Evolutionary conservation across 2,888 invertebrate species (phyloP).

Genomic region (Elysia crispata): DNA sequence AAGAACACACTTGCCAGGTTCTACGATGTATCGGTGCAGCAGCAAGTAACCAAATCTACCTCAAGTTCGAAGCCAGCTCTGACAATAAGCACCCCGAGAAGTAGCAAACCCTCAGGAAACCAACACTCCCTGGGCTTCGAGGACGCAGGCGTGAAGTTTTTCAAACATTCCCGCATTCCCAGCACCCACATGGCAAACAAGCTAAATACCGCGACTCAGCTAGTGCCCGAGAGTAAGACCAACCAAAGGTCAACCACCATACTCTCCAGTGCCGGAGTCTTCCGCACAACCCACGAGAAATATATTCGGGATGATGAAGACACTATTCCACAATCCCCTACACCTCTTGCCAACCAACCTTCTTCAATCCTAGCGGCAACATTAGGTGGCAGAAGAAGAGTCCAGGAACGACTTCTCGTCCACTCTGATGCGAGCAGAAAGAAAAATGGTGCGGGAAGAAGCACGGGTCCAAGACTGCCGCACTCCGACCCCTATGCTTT

Average conservation of each 20-base stretch:
- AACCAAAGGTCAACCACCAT: conserved; percentile 1
- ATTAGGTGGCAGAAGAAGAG: not conserved
- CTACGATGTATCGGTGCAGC: not conserved
- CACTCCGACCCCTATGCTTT: no score
- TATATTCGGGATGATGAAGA: not conserved
- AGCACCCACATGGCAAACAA: not conserved
- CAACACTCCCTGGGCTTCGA: no score
- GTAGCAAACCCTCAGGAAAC: no score
- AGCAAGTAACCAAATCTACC: no score
- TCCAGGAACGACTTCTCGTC: not conserved
- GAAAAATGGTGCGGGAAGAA: no score
- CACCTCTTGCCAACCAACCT: not conserved
- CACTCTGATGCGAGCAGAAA: no score
- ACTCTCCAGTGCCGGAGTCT: not conserved
- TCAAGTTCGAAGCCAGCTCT: no score
- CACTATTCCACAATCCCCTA: not conserved
- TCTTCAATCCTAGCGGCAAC: not conserved
- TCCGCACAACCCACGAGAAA: not conserved
- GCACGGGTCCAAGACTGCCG: no score
- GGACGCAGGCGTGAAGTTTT: not conserved
- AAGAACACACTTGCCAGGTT: conserved; percentile 6
- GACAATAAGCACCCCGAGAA: no score
- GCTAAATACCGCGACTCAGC: not conserved
- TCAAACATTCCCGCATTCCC: conserved; percentile 15
- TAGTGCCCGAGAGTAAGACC: not conserved